Evolutionary conservation across 2,888 invertebrate genomes (phyloP), one percentile per base, ranked within the genome.

Genomic region (Athripsodes cinereus): DNA sequence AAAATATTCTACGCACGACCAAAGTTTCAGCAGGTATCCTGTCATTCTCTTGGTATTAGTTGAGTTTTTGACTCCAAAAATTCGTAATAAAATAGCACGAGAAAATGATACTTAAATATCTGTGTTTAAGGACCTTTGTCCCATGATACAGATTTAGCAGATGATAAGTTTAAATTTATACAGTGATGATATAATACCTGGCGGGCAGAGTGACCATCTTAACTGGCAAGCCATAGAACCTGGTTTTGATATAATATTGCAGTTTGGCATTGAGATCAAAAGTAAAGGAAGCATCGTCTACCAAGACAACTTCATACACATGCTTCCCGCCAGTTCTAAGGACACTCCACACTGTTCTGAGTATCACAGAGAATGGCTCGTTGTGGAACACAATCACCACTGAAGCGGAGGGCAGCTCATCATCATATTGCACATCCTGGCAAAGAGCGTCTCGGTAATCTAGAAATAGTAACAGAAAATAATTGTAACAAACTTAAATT

Each of bases 201-300:
- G 77, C 87, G 68, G 84, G 82, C 55, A 94, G 80, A 26, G 94
- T 79, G 20, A 95, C 74, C 40, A 98, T 76, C 66, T 75, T 69
- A 73, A 72, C 73, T 2, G 49, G 53, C 62, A 81, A 74, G 61
- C 83, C 83, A 2, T 87, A 84, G 53, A 92, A 75, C 31, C 89
- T 76, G 1, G 88, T 87, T 46, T 79, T 73, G 51, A 96, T 78
- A 71, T 96, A 96, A 69, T 90, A 84, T 65, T 88, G 86, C 54
- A 96, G 76, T 66, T 88, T 86, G 58, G 82, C 87, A 68, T 85
- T 85, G 64, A 90, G 76, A 67, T 82, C 90, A 65, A 70, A 81
- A 74, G 90, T 82, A 40, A 91, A 89, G 64, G 95, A 95, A 71
- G 86, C 87, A 74, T 98, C 97, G 70, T 98, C 96, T n/a, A 97